Conservation (phyloP, 1,140 invertebrate species). For the Monochamus saltuarius region DNA sequence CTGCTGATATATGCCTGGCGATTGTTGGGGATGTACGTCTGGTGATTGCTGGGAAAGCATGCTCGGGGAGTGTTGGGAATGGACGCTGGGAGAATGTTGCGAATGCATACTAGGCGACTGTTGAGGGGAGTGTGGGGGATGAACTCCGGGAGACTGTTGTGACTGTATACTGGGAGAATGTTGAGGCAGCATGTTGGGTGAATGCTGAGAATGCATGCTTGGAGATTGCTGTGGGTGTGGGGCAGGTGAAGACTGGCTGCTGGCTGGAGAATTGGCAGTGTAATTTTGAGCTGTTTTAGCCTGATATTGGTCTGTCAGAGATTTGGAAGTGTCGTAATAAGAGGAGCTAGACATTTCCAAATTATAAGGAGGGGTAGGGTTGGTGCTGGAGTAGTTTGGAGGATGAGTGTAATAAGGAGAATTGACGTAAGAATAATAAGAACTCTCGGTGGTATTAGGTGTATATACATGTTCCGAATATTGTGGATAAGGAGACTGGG, state of each 20-base stretch:
- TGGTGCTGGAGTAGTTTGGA: slow-evolving; percentile 45
- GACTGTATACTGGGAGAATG: slow-evolving; percentile 23
- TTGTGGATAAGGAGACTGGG: slow-evolving; percentile 61
- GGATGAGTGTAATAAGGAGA: slow-evolving; percentile 44
- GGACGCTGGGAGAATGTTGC: slow-evolving; percentile 19
- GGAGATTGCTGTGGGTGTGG: slow-evolving; percentile 39
- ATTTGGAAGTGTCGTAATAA: slow-evolving; percentile 45
- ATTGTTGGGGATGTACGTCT: slow-evolving; percentile 14
- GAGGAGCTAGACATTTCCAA: slow-evolving; percentile 28
- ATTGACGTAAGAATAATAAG: slow-evolving; percentile 42
- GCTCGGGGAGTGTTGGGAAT: slow-evolving; percentile 16
- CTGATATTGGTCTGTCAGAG: slow-evolving; percentile 40
- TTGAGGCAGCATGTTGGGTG: slow-evolving; percentile 23
- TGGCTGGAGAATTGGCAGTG: slow-evolving; percentile 34
- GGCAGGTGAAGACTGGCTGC: slow-evolving; percentile 35
- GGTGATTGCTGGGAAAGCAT: slow-evolving; percentile 17
- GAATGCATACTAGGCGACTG: slow-evolving; percentile 8
- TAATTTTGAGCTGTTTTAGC: slow-evolving; percentile 39
- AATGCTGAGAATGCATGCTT: slow-evolving; percentile 12
- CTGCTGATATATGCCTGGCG: background rate
- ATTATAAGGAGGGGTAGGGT: slow-evolving; percentile 41
- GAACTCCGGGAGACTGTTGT: slow-evolving; percentile 17
- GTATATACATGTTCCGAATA: slow-evolving; percentile 63
- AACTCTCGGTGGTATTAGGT: slow-evolving; percentile 42
- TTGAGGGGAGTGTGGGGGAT: slow-evolving; percentile 30